A percentile compares a stretch with the other conserved stretches of the same genome.
Evolutionary conservation across 2,797 vertebrate species (phyloP).

Genomic region (Erpetoichthys calabaricus): DNA sequence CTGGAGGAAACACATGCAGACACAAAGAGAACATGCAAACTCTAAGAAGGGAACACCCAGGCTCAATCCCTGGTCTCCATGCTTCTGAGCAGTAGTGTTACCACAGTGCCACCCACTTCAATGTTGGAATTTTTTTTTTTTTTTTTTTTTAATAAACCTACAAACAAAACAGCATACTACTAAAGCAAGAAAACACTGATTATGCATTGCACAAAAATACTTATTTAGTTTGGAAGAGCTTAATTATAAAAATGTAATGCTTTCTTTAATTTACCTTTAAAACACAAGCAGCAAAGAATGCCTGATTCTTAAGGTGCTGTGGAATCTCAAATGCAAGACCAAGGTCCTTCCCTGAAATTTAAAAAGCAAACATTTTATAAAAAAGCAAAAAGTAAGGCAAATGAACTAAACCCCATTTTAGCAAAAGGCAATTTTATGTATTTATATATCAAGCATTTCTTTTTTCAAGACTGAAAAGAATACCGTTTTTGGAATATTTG

Average conservation of each 20-base stretch:
- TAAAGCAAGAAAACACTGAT: not conserved
- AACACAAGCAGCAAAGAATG: constrained; percentile 84
- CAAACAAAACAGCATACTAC: not conserved
- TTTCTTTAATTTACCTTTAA: constrained; percentile 63
- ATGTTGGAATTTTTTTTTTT: too few relatives aligned
- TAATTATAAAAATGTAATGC: not conserved
- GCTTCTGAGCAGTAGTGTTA: too few relatives aligned
- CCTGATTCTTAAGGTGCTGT: constrained; percentile 64
- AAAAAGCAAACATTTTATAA: not conserved
- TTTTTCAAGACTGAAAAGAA: constrained; percentile 11
- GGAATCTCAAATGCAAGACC: constrained; percentile 84
- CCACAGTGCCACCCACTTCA: too few relatives aligned
- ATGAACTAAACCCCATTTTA: not conserved
- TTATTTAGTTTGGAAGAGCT: not conserved
- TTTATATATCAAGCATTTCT: not conserved
- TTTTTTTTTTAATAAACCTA: too few relatives aligned
- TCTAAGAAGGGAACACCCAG: too few relatives aligned
- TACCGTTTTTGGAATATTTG: constrained; percentile 93
- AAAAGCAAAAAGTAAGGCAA: fast-evolving
- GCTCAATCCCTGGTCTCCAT: too few relatives aligned
- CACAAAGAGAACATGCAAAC: too few relatives aligned
- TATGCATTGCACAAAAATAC: not conserved
- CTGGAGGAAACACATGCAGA: too few relatives aligned
- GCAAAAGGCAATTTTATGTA: too few relatives aligned
- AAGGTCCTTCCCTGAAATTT: constrained; percentile 69